Evolutionary conservation across 1,140 invertebrate species (phyloP).

Genomic region (Aporrectodea caliginosa): DNA sequence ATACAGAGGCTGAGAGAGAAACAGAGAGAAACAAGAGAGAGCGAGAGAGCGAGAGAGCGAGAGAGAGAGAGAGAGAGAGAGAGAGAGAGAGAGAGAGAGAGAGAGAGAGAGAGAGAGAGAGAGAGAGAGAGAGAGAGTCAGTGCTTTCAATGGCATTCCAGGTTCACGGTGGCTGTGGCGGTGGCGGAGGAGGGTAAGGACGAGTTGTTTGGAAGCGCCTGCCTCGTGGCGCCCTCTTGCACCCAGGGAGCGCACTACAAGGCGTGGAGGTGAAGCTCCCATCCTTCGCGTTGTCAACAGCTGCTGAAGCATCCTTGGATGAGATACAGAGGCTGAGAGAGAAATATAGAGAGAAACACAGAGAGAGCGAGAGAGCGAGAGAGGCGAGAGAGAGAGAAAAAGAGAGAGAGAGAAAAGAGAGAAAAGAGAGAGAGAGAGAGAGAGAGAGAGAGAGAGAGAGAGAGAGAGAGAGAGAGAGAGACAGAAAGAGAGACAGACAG

Average conservation of each 20-base stretch:
- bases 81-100: not conserved
- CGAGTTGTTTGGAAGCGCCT: no score
- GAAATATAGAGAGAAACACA: not conserved
- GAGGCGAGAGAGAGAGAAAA: not conserved
- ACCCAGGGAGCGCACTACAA: no score
- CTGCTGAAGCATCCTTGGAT: no score
- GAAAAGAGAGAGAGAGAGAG: constrained; percentile 22
- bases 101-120: not conserved
- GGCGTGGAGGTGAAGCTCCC: no score
- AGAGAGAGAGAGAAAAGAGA: constrained; percentile 21
- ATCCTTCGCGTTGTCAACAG: no score
- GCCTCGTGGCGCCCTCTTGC: no score
- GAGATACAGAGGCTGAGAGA: constrained; percentile 4
- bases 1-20: not conserved
- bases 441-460: constrained; percentile 1
- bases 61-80: constrained; percentile 7
- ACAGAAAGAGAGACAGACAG: not conserved
- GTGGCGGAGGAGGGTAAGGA: no score
- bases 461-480: not conserved
- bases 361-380: not conserved
- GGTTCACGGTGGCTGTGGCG: no score
- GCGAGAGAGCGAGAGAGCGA: constrained; percentile 11
- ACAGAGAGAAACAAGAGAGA: constrained; percentile 4
- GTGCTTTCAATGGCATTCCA: no score
- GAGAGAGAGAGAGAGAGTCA: constrained; percentile 18